These are phyloP conservation scores for Carettochelys insculpta DNA, from an alignment of 2,113 vertebrate genomes.

Conservation along the genomic window DNA sequence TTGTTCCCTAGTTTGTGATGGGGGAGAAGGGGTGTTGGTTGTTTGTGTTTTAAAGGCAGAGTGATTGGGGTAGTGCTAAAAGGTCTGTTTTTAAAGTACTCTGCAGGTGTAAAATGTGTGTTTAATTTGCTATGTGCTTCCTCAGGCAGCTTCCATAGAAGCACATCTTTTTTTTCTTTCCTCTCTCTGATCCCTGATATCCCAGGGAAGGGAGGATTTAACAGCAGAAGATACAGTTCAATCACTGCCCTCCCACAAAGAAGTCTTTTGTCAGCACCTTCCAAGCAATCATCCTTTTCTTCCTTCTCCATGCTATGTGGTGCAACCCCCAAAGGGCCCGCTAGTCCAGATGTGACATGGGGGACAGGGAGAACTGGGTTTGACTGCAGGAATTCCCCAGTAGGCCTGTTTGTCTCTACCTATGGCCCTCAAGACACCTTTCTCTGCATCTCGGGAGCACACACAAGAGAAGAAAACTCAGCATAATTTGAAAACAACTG, in stretches of 20 bases:
- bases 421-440: neutral
- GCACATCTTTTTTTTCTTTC: neutral
- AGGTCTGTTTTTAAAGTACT: neutral
- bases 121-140: neutral
- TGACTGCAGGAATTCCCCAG: accelerated
- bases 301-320: neutral
- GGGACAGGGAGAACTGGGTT: neutral
- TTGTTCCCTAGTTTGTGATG: neutral
- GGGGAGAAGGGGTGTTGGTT: neutral
- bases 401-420: accelerated
- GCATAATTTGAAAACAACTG: neutral
- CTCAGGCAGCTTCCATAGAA: neutral
- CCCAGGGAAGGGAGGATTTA: neutral
- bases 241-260: neutral
- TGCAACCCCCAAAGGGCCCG: neutral
- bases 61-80: neutral
- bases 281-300: neutral
- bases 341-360: accelerated
- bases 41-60: neutral
- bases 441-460: neutral
- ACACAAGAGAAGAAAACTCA: neutral
- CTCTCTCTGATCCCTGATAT: neutral
- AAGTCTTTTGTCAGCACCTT: neutral
- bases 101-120: neutral
- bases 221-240: neutral